Evolutionary conservation across 2,888 invertebrate species (phyloP).

Genomic region (Adela reaumurella): DNA sequence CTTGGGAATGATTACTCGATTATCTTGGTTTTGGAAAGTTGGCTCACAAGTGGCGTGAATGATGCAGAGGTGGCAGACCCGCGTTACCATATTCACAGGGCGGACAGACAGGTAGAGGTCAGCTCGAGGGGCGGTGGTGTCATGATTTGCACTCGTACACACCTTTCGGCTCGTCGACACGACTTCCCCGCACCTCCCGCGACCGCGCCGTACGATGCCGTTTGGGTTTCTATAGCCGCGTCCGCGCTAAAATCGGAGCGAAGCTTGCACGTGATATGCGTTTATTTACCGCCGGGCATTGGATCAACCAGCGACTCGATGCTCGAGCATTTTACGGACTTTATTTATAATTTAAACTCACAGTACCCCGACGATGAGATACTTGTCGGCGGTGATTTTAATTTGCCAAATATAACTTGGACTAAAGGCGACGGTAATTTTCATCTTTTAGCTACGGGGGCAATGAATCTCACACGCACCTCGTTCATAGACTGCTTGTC

Average conservation of each 20-base stretch:
- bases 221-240: background rate
- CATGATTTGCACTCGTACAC: background rate
- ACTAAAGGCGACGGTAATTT: background rate
- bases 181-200: background rate
- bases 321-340: background rate
- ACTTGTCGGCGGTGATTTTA: background rate
- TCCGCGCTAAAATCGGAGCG: background rate
- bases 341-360: background rate
- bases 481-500: background rate
- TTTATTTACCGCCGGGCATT: background rate
- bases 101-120: background rate
- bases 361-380: background rate
- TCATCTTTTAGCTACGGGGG: too few relatives aligned
- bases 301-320: background rate
- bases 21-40: background rate
- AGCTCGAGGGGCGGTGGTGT: background rate
- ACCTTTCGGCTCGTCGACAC: background rate
- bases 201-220: background rate
- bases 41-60: background rate
- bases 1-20: background rate
- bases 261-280: background rate
- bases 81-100: background rate
- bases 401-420: background rate
- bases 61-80: background rate
- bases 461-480: background rate